Base-by-base conservation (phyloP, 2,888 invertebrate species). In the Ischnura elegans region DNA sequence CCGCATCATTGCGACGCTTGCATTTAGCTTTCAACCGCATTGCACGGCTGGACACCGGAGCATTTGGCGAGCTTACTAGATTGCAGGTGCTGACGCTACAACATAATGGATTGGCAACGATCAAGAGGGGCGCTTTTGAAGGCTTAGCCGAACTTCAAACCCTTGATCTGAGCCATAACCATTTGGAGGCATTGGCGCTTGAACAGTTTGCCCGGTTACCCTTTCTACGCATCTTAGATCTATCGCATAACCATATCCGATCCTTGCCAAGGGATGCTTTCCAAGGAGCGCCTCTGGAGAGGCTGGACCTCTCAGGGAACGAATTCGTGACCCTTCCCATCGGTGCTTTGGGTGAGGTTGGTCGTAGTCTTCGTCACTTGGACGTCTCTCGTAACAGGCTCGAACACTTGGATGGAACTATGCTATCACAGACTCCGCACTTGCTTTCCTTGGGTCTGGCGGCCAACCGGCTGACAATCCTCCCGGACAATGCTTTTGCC, bases 401-500 rank as follows among this genome's bases (percentile, higher is more conserved):
- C 94, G 98, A 98, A 95, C 98, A 98, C 95, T 96, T 99, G 94
- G 98, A 99, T 96, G 98, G 98, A 95, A 98, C 98, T 94, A 98
- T 98, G 96, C 98, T 98, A 95, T 97, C 98, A 85, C 97, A 98
- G 95, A 98, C 98, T 51, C 98, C 98, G 93, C 98, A 98, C 95
- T 96, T 99, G 87, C 97, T 98, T 94, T 97, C 97, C 95, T 96
- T 99, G 94, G 98, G 98, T 96, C 96, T 99, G 95, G 98, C 98
- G 87, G 97, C 97, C 95, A 99, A 99, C 96, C 97, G 98, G 95
- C 96, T 98, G 94, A 98, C 98, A 36, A 98, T 98, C 94, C 96
- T 99, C 94, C 98, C 98, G 3, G 98, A 98, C 96, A 98, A 98
- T 95, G 98, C 98, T 42, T 98, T 99, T 96, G 98, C 98, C 45